These are phyloP conservation scores for Antennarius striatus DNA, from an alignment of 2,113 vertebrate genomes.

Conservation along the genomic window DNA sequence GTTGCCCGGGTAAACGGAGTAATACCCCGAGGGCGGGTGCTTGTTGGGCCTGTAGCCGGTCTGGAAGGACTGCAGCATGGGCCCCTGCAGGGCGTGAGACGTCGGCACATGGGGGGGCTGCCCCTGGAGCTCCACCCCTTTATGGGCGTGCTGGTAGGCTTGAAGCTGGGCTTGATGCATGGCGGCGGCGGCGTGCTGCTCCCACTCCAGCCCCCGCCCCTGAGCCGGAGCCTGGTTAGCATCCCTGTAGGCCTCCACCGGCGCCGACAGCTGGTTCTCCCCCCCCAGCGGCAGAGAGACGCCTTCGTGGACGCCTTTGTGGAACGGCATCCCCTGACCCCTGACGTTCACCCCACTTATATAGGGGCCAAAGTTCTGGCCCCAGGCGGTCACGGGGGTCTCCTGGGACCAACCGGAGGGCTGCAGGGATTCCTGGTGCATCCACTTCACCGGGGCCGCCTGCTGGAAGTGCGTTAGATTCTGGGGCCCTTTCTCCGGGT, in stretches of 20 bases:
- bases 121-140: constrained; percentile 65
- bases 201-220: constrained; percentile 75
- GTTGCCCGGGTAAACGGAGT: constrained; percentile 85
- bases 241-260: constrained; percentile 85
- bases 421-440: constrained; percentile 77
- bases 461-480: constrained; percentile 85
- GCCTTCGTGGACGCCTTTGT: constrained; percentile 79
- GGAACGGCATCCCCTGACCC: constrained; percentile 76
- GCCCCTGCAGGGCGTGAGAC: constrained; percentile 60
- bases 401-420: constrained; percentile 85
- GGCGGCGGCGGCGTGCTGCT: constrained; percentile 75
- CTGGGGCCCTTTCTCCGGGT: constrained; percentile 83
- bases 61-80: constrained; percentile 92
- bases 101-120: constrained; percentile 63
- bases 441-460: constrained; percentile 82
- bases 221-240: constrained; percentile 73
- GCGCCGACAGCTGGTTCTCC: constrained; percentile 80
- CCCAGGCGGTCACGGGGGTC: constrained; percentile 78
- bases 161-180: constrained; percentile 79
- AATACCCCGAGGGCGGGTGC: constrained; percentile 81
- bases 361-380: constrained; percentile 82
- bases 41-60: constrained; percentile 89
- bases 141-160: constrained; percentile 81
- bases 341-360: constrained; percentile 77
- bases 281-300: constrained; percentile 71